Percentiles rank a stretch among this genome's conserved stretches.
Evolutionary conservation across 2,113 vertebrate species (phyloP).

Genomic region (Piaya cayana): DNA sequence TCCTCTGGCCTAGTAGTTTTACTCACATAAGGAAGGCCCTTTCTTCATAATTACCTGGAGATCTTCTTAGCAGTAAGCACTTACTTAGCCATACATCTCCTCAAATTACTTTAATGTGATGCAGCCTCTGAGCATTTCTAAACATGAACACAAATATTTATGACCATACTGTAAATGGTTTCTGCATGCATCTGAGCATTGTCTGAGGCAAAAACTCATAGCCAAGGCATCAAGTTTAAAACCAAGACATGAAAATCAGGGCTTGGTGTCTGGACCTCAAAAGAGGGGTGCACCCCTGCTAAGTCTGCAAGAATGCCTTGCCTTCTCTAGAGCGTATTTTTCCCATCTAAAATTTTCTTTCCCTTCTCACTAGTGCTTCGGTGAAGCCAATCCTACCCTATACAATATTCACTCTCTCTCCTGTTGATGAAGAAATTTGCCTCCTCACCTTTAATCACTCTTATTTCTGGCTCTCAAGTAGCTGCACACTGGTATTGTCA

Average conservation of each 20-base stretch:
- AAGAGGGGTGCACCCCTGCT: neutral
- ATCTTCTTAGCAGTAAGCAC: slow-evolving; percentile 7
- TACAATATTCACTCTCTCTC: neutral
- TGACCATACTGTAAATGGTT: neutral
- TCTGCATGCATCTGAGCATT: neutral
- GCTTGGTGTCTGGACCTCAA: neutral
- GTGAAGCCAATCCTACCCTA: neutral
- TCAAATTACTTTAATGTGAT: neutral
- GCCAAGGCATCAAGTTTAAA: neutral
- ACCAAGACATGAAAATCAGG: neutral
- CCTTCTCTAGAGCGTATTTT: neutral
- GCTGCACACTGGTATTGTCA: neutral
- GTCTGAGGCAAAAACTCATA: neutral
- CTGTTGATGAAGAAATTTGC: neutral
- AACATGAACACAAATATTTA: neutral
- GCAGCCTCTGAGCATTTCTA: neutral
- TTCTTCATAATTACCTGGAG: neutral
- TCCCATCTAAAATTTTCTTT: neutral
- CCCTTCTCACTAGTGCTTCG: neutral
- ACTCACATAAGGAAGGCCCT: neutral
- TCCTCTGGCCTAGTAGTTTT: slow-evolving; percentile 21
- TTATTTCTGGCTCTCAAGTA: neutral
- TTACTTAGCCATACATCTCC: neutral
- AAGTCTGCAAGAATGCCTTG: neutral
- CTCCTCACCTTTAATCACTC: neutral